Evolutionary conservation across 1,140 invertebrate genomes (phyloP), one percentile per base, ranked within the genome.

Genomic region (Bombus waltoni): DNA sequence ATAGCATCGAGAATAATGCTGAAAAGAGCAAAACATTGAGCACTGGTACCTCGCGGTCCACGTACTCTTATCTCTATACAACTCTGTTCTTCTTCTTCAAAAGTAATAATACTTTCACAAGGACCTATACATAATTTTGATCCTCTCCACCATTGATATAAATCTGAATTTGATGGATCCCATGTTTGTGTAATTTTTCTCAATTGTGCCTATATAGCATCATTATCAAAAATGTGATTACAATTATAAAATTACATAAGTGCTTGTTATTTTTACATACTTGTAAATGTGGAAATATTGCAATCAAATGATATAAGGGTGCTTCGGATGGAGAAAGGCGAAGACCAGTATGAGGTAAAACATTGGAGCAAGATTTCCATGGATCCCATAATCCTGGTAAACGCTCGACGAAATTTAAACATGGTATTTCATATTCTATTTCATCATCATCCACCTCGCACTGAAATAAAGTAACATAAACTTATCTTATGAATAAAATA

Each of bases 371-470:
- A 32, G 96, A 94, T 89, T 97, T 96, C 92, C 97, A 96, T 53
- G 96, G 95, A 87, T 97, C 96, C 98, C 97, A 98, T 38, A 98
- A 93, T 59, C 97, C 97, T 53, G 96, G 96, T 28, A 98, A 93
- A 22, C 97, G 96, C 92, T 98, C 97, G 18, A 97, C 96, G 70
- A 97, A 95, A 93, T 98, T 98, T 89, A 98, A 97, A 91, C 97
- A 97, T 2, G 98, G 98, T 93, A 98, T 98, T 95, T 98, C 98
- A 92, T 97, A 98, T 93, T 98, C 97, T 40, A 97, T 95, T 91
- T 97, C 96, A 44, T 96, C 96, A 6, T 96, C 97, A 73, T 98
- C 97, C 47, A 97, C 96, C 83, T 98, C 97, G 93, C 97, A 97
- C 95, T 97, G 86, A 87, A 93, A 94, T 59, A 47, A 53, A 84